Evolutionary conservation across 2,113 vertebrate genomes (phyloP).

Genomic region (Paramisgurnus dabryanus): DNA sequence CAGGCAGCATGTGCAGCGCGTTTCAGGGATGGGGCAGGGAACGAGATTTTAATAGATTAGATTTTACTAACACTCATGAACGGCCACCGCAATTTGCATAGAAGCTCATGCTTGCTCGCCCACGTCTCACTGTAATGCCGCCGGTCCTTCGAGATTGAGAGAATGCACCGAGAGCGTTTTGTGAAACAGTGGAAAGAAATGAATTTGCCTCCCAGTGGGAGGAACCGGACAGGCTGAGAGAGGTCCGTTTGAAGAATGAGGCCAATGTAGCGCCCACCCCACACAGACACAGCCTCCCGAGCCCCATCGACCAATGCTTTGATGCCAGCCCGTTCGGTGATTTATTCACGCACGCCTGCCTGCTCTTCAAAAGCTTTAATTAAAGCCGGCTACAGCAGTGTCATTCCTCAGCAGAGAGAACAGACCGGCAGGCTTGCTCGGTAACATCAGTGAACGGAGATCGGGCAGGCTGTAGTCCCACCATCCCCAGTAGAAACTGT

Average conservation of each 20-base stretch:
- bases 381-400: conserved; percentile 52
- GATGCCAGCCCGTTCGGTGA: conserved; percentile 49
- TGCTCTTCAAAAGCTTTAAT: conserved; percentile 60
- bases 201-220: conserved; percentile 56
- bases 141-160: conserved; percentile 40
- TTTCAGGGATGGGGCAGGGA: conserved; percentile 7
- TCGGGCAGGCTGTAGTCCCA: background rate
- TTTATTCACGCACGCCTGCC: conserved; percentile 55
- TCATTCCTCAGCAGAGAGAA: conserved; percentile 45
- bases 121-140: conserved; percentile 7
- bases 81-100: conserved; percentile 14
- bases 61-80: conserved; percentile 12
- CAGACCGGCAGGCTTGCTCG: conserved; percentile 54
- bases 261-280: conserved; percentile 37
- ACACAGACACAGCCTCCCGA: conserved; percentile 40
- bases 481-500: background rate
- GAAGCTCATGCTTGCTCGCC: conserved; percentile 13
- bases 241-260: conserved; percentile 53
- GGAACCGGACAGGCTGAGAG: conserved; percentile 45
- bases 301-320: conserved; percentile 51
- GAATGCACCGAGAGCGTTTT: conserved; percentile 21
- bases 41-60: background rate
- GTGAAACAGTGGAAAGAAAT: conserved; percentile 53
- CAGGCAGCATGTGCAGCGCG: conserved; percentile 4
- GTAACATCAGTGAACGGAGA: conserved; percentile 34